Base-by-base conservation (phyloP, 1,140 invertebrate genomes). In the Drosophila insularis region DNA sequence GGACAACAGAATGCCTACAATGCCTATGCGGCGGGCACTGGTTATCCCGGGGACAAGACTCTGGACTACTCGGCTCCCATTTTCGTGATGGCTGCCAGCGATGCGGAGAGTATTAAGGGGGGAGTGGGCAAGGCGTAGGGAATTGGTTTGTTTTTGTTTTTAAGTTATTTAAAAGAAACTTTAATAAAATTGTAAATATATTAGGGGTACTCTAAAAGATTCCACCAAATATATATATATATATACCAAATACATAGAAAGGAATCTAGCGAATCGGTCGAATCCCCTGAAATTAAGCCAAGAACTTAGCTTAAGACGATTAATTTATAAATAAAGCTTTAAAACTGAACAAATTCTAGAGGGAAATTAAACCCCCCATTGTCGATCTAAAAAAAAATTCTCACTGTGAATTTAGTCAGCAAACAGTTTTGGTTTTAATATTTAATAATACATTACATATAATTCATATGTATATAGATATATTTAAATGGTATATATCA, bases 311-410 rank as follows among this genome's bases (percentile, higher is more conserved):
- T 39, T 87, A 89, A 87, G 84, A 89, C 59, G 76, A 82, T 71
- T 89, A 89, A 89, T 89, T 89, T 89, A 89, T 89, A 66, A 89
- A 89, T 89, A 89, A 89, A 89, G 85, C 84, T 89, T 89, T 89
- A 89, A 55, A 80, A 77, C 68, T 32, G 50, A 87, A 69, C 0
- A n/a, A 35, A 4, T 11, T 21, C 5, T 2, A 63, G 17, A 23
- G 0, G 8, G 17, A 37, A 54, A 23, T n/a, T 43, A n/a, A n/a
- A n/a, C 13, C 13, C n/a, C 32, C 1, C 8, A 10, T 11, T 13
- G 31, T 5, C 27, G 5, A 8, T 21, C 31, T 10, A 23, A 54
- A 39, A 54, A 39, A 3, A 23, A 37, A 63, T 54, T 69, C 23
- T 27, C 4, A 11, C 10, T 21, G 17, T 10, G 17, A 4, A 10